phyloP scores from a whole-genome alignment of 1,140 invertebrate species.

The Cotesia chilonis region DNA sequence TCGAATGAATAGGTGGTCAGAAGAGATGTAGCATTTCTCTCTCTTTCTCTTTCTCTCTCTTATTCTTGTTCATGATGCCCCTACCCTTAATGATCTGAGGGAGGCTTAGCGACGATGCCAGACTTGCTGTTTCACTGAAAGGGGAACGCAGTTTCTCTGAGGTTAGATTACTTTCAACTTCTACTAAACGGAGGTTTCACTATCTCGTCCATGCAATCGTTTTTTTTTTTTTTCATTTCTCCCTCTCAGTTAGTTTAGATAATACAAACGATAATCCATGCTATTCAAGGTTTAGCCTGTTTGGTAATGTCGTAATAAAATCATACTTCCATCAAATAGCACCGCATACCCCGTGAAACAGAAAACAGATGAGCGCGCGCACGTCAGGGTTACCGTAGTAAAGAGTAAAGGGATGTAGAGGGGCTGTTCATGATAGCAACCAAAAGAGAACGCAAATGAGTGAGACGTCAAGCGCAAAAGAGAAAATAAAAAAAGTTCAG shows the following conservation, averaged over 20 bases:
- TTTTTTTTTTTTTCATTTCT: conserved; percentile 33
- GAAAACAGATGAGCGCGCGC: conserved; percentile 33
- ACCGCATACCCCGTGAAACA: conserved; percentile 58
- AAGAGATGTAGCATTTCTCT: conserved; percentile 15
- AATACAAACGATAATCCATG: conserved; percentile 65
- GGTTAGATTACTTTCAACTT: conserved; percentile 18
- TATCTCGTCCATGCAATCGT: conserved; percentile 33
- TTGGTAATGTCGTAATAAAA: conserved; percentile 67
- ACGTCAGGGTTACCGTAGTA: conserved; percentile 29
- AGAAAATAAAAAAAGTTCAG: conserved; percentile 45
- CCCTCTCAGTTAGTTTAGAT: conserved; percentile 55
- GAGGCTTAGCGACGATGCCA: conserved; percentile 4
- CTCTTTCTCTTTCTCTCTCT: background rate
- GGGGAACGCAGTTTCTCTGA: conserved; percentile 5
- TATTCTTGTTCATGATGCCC: background rate
- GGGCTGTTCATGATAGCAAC: conserved; percentile 19
- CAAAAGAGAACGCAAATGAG: conserved; percentile 28
- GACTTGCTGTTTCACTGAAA: background rate
- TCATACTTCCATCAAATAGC: conserved; percentile 65
- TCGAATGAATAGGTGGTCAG: conserved; percentile 32
- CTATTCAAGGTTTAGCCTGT: conserved; percentile 64
- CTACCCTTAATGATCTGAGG: background rate
- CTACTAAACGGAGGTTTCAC: conserved; percentile 6
- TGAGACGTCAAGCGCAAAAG: conserved; percentile 28
- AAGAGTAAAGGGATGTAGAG: conserved; percentile 23